Evolutionary conservation across 2,888 invertebrate genomes (phyloP), one percentile per base, ranked within the genome.

Genomic region (Idaea straminata): DNA sequence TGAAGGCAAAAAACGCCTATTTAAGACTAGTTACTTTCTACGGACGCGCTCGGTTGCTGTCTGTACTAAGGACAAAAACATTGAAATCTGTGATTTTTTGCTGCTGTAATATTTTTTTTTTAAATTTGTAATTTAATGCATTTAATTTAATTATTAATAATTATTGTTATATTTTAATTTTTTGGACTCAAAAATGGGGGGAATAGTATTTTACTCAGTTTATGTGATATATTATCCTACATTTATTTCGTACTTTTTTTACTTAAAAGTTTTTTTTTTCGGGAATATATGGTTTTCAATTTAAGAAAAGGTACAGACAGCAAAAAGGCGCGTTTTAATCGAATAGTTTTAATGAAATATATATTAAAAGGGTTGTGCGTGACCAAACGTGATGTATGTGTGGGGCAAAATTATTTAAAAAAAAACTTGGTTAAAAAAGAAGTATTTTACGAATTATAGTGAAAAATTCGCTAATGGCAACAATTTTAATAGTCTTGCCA

Each of bases 401-500:
- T 61, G 61, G 38, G 61, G 7, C 15, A n/a, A 16, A 59, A 59
- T 16, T 59, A 59, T 16, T 15, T 6, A 15, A 25, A 25, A 59
- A 10, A 62, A 57, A 47, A 34, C 13, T 59, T 47, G 59, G 36
- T 59, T 35, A 59, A 25, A 15, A 25, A 34, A 59, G 35, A 61
- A 10, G 10, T 61, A 5, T 57, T n/a, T 60, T 62, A 47, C 13
- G 7, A 47, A 60, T 67, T 60, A n/a, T 61, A 59, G 7, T 36
- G 7, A 47, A 47, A 47, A 47, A 47, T 47, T 6, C 7, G 13
- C 47, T 47, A 7, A 34, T 66, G 62, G 66, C 65, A 66, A 64
- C 62, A 16, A 61, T 15, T 38, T 62, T 15, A 57, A 34, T 13
- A 35, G 35, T 66, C 66, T 68, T 68, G 64, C 68, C 68, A 64